These are phyloP conservation scores for Nephrotoma guestfalica DNA, from an alignment of 2,888 invertebrate species.

Conservation along the genomic window DNA sequence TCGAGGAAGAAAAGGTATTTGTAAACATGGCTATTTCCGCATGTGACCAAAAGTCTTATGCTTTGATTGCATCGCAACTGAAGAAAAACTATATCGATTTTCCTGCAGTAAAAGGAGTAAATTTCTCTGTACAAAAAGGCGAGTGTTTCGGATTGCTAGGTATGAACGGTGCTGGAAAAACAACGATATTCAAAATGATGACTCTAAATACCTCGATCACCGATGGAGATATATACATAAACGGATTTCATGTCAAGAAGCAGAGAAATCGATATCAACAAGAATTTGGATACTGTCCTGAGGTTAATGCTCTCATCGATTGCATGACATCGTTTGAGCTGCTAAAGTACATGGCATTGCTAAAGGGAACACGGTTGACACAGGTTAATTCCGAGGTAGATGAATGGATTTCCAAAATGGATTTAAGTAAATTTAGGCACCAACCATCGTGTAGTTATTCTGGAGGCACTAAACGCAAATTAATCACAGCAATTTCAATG, in stretches of 20 bases:
- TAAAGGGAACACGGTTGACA: conserved; percentile 46
- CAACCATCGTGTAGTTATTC: conserved; percentile 35
- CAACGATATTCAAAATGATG: conserved; percentile 72
- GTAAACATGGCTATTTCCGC: conserved; percentile 15
- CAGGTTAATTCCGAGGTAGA: conserved; percentile 35
- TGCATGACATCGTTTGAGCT: conserved; percentile 64
- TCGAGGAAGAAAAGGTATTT: conserved; percentile 18
- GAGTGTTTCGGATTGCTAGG: conserved; percentile 76
- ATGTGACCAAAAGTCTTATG: not conserved
- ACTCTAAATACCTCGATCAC: conserved; percentile 48
- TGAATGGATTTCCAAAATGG: conserved; percentile 38
- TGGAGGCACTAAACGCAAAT: conserved; percentile 60
- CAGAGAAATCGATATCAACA: conserved; percentile 45
- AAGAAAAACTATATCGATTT: conserved; percentile 26
- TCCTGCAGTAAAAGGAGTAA: conserved; percentile 47
- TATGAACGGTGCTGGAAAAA: conserved; percentile 79
- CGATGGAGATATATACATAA: conserved; percentile 33
- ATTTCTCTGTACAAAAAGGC: conserved; percentile 49
- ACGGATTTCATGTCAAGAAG: conserved; percentile 26
- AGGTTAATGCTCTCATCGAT: conserved; percentile 66
- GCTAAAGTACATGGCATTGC: conserved; percentile 50
- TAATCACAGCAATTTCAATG: conserved; percentile 57
- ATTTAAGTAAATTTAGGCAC: conserved; percentile 23
- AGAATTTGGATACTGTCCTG: conserved; percentile 80
- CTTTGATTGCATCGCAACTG: not conserved